phyloP scores from a whole-genome alignment of 2,113 vertebrate genomes.

The human (Homo sapiens) region GRCh38 chr4:71136501-71137000 shows the following conservation, averaged over 20 bases:
- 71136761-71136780: not conserved
- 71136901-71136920: not conserved
- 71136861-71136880: not conserved
- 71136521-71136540: not conserved
- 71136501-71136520: not conserved
- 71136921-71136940: not conserved
- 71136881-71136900: not conserved
- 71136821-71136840: not conserved
- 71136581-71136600: constrained; percentile 10
- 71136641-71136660: not conserved
- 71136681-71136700: not conserved
- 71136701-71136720: not conserved
- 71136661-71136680: not conserved
- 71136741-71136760: not conserved
- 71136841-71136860: not conserved
- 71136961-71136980: not conserved
- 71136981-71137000: not conserved
- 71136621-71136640: not conserved
- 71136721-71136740: not conserved
- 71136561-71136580: not conserved
- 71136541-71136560: not conserved
- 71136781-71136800: not conserved
- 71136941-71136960: not conserved
- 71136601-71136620: not conserved
- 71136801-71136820: not conserved